Percentiles rank a stretch among this genome's conserved stretches.
These are phyloP conservation scores for Trachops cirrhosus DNA, from an alignment of 2,797 vertebrate species.

Conservation along the genomic window DNA sequence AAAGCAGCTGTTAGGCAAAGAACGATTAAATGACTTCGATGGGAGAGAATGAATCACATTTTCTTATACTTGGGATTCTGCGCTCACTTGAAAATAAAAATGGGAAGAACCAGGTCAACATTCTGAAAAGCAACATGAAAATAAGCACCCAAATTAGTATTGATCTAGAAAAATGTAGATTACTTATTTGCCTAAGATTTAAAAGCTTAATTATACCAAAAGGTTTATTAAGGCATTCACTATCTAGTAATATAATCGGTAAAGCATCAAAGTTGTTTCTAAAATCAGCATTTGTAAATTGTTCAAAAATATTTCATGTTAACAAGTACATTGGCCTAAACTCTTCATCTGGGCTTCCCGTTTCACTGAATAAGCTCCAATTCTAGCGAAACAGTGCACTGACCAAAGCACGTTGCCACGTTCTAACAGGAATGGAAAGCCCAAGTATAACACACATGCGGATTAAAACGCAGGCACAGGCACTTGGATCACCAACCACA, in stretches of 20 bases:
- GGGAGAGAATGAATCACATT: constrained; percentile 57
- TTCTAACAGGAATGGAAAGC: neutral
- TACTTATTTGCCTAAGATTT: constrained; percentile 57
- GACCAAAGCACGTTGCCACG: neutral
- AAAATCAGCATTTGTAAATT: constrained; percentile 65
- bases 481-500: neutral
- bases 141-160: neutral
- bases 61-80: constrained; percentile 37
- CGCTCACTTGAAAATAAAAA: constrained; percentile 48
- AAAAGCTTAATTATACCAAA: constrained; percentile 46
- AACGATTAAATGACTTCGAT: constrained; percentile 64
- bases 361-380: constrained; percentile 50
- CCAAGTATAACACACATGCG: neutral
- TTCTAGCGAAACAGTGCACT: constrained; percentile 33
- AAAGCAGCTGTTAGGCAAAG: constrained; percentile 64
- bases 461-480: neutral
- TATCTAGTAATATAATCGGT: constrained; percentile 44
- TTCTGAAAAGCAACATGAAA: constrained; percentile 14
- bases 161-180: constrained; percentile 46
- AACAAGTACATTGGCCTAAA: constrained; percentile 49
- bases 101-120: constrained; percentile 4
- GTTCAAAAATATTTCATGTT: constrained; percentile 55
- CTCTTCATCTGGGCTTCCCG: constrained; percentile 21
- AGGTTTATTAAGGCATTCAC: constrained; percentile 52
- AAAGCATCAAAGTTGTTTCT: constrained; percentile 58